Conservation (phyloP, 2,113 vertebrate species). For the Recurvirostra avosetta region DNA sequence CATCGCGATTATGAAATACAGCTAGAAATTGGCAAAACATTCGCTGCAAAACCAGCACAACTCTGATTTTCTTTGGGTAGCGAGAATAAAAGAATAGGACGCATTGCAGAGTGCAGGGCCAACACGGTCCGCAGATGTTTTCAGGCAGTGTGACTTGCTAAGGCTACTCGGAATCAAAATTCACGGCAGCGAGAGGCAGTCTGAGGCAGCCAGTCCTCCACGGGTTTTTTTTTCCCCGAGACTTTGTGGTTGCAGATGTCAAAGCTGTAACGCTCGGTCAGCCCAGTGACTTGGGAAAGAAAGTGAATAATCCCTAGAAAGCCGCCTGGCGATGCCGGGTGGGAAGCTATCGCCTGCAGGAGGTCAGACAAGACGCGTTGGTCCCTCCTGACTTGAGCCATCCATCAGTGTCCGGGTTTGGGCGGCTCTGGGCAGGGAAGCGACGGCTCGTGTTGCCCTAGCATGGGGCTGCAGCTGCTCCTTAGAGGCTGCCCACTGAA, state of each 20-base stretch:
- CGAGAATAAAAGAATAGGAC: fast-evolving
- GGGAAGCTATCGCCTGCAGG: background rate
- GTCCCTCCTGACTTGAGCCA: background rate
- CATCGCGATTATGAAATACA: background rate
- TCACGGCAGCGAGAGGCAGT: background rate
- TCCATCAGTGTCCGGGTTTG: fast-evolving
- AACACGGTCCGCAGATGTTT: background rate
- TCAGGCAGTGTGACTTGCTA: background rate
- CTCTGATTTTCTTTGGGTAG: background rate
- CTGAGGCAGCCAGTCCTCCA: background rate
- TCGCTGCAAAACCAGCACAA: background rate
- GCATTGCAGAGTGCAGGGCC: background rate
- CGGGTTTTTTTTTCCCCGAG: background rate
- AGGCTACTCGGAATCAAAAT: background rate
- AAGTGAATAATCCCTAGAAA: background rate
- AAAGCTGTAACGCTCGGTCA: background rate
- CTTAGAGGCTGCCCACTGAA: background rate
- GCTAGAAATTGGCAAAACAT: background rate
- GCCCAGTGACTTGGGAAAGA: background rate
- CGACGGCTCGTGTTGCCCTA: background rate
- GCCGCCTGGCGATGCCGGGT: background rate
- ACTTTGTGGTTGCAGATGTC: background rate
- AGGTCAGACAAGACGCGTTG: background rate
- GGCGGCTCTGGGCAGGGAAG: background rate
- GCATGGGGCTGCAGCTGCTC: background rate